These are phyloP conservation scores for Chymomyza costata DNA, from an alignment of 1,140 invertebrate species.

Conservation along the genomic window DNA sequence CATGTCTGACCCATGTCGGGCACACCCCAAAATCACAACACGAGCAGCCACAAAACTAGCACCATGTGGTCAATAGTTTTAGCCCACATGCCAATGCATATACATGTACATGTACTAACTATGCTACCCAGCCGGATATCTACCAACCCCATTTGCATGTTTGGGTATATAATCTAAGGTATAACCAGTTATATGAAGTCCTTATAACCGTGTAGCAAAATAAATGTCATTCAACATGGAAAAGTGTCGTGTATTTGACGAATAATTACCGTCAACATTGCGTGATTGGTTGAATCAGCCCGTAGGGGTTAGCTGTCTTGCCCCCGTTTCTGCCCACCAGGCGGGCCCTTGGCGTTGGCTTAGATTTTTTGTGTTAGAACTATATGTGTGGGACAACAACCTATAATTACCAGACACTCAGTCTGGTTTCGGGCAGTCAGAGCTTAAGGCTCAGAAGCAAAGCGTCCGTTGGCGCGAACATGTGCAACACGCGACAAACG, in stretches of 20 bases:
- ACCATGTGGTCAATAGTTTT: conserved; percentile 25
- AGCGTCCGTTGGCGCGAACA: conserved; percentile 45
- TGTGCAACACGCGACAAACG: too few species aligned
- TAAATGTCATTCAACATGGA: conserved; percentile 69
- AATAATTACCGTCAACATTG: conserved; percentile 75
- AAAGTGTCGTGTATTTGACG: conserved; percentile 73
- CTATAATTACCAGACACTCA: conserved; percentile 47
- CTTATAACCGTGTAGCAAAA: conserved; percentile 72
- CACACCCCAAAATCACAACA: conserved; percentile 27
- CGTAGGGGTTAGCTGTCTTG: conserved; percentile 1
- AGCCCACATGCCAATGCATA: neutral
- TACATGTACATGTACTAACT: too few species aligned
- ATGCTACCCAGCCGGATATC: too few species aligned
- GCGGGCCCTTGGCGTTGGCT: neutral
- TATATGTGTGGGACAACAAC: conserved; percentile 38
- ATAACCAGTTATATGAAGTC: conserved; percentile 73
- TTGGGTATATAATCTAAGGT: conserved; percentile 48
- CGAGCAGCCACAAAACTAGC: conserved; percentile 10
- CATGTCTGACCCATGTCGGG: conserved; percentile 15
- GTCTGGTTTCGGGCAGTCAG: conserved; percentile 28
- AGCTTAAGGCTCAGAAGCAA: conserved; percentile 28
- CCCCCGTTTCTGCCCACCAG: too few species aligned
- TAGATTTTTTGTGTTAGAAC: conserved; percentile 1
- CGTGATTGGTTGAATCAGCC: conserved; percentile 75
- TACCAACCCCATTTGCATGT: neutral